Percentiles rank a stretch among this genome's conserved stretches.
phyloP scores from a whole-genome alignment of 2,113 vertebrate species.

The Hyla sarda region DNA sequence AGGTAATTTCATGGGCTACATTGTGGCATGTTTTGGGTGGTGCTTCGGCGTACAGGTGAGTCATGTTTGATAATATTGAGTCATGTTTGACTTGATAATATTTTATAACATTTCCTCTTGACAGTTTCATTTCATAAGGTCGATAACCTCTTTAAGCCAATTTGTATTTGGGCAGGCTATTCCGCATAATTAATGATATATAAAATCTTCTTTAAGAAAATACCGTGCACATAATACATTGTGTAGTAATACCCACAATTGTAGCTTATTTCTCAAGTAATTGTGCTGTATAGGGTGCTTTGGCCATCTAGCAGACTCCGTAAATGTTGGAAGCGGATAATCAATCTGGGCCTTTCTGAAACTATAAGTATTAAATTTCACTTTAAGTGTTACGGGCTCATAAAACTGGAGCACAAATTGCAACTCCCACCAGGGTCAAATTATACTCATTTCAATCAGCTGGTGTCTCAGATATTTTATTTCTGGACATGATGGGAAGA shows the following conservation, averaged over 20 bases:
- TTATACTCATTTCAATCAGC: slow-evolving; percentile 57
- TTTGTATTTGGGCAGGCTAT: neutral
- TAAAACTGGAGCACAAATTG: slow-evolving; percentile 59
- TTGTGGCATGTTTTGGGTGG: too few relatives aligned
- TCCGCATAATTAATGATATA: neutral
- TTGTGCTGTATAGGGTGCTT: slow-evolving; percentile 21
- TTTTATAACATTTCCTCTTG: too few relatives aligned
- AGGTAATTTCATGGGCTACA: too few relatives aligned
- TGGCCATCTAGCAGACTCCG: slow-evolving; percentile 34
- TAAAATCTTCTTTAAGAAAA: neutral
- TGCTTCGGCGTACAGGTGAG: too few relatives aligned
- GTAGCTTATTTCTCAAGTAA: slow-evolving; percentile 42
- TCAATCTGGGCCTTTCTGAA: slow-evolving; percentile 49
- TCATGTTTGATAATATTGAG: too few relatives aligned
- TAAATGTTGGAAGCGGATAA: slow-evolving; percentile 48
- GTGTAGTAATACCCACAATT: neutral
- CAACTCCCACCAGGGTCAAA: slow-evolving; percentile 57
- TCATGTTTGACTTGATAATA: too few relatives aligned
- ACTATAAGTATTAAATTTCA: slow-evolving; percentile 56
- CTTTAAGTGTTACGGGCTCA: slow-evolving; percentile 55
- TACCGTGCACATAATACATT: neutral
- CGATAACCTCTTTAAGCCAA: neutral
- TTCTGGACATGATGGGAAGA: neutral
- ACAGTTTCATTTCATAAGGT: too few relatives aligned
- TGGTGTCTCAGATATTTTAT: slow-evolving; percentile 58